Evolutionary conservation across 2,797 vertebrate genomes (phyloP).

Genomic region (Cottoperca gobio): DNA sequence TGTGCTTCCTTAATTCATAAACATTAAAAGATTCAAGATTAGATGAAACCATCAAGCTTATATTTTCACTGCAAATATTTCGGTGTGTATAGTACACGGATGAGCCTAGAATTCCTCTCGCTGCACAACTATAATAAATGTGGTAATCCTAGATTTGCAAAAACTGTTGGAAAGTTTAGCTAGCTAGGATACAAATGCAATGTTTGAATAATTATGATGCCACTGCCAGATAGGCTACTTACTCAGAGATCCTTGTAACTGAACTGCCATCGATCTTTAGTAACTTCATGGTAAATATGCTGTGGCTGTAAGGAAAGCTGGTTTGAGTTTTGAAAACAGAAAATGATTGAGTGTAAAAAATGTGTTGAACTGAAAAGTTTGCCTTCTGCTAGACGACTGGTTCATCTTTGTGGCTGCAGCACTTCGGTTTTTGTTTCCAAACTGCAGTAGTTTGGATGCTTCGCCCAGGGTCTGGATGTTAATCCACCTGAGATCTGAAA

Average conservation of each 20-base stretch:
- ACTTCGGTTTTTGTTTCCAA: constrained; percentile 92
- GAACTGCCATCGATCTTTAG: constrained; percentile 80
- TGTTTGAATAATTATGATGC: too few relatives aligned
- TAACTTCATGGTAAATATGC: constrained; percentile 92
- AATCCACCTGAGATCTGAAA: constrained; percentile 90
- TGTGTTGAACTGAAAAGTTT: not conserved
- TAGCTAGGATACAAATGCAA: not conserved
- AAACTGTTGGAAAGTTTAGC: too few relatives aligned
- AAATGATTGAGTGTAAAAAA: not conserved
- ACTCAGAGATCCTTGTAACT: constrained; percentile 88
- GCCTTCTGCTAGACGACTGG: constrained; percentile 93
- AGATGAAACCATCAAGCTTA: too few relatives aligned
- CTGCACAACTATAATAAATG: not conserved
- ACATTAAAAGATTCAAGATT: too few relatives aligned
- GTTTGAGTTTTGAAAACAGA: not conserved
- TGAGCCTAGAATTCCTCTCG: not conserved
- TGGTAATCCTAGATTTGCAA: too few relatives aligned
- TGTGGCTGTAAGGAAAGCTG: constrained; percentile 83
- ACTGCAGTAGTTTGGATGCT: constrained; percentile 86
- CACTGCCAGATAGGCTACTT: constrained; percentile 69
- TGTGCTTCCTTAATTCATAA: not conserved
- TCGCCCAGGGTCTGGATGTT: constrained; percentile 87
- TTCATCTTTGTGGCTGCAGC: constrained; percentile 93
- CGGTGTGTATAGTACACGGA: not conserved
- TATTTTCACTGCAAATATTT: too few relatives aligned